Percentiles rank a stretch among this genome's conserved stretches.
Conservation (phyloP, 37 sponge, comb jelly and placozoan species). For the Beroe forskalii region DNA sequence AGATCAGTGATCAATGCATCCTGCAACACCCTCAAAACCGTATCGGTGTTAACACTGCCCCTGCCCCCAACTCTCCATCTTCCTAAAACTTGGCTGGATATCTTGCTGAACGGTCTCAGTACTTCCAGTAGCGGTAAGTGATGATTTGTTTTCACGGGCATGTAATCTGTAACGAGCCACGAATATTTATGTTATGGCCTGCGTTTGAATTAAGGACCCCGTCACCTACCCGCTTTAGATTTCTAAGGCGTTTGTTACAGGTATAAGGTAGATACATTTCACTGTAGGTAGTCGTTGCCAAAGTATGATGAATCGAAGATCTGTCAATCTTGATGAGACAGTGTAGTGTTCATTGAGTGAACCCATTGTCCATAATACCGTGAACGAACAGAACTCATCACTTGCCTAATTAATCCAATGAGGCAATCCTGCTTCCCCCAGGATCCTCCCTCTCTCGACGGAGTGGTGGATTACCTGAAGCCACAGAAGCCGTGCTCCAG, state of each 20-base stretch:
- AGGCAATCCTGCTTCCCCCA: background rate
- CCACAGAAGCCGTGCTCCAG: conserved; percentile 35
- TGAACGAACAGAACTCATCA: no score
- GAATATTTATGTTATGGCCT: background rate
- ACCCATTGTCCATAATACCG: no score
- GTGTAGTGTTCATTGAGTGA: no score
- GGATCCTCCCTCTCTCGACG: conserved; percentile 27
- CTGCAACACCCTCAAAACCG: background rate
- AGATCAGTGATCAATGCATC: conserved; percentile 26
- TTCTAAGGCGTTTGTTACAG: no score
- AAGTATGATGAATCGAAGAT: no score
- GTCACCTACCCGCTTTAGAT: no score
- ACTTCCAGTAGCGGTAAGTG: background rate
- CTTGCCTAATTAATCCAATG: no score
- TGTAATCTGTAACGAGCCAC: no score
- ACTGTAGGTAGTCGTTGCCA: no score
- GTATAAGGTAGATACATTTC: no score
- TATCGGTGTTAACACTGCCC: background rate
- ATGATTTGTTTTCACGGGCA: background rate
- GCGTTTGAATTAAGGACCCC: background rate
- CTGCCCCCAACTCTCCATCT: background rate
- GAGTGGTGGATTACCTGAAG: conserved; percentile 59
- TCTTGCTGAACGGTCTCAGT: background rate
- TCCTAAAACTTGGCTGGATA: background rate
- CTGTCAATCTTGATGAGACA: no score